A percentile compares a stretch with the other conserved stretches of the same genome.
These are phyloP conservation scores for Heteromormyrus szaboi DNA, from an alignment of 2,797 vertebrate genomes.

Conservation along the genomic window DNA sequence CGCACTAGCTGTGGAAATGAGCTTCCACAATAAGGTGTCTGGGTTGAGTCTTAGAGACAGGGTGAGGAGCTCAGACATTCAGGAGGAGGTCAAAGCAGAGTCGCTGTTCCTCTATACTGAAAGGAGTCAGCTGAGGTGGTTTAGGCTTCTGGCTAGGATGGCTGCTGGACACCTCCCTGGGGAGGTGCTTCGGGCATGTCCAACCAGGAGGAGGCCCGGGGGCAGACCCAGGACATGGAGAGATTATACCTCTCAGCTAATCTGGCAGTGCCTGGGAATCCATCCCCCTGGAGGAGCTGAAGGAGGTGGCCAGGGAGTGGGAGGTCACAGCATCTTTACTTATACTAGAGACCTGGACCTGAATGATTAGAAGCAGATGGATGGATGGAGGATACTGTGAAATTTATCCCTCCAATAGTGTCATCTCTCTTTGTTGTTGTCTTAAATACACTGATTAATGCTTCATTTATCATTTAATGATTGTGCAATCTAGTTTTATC, in stretches of 20 bases:
- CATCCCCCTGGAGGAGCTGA: neutral
- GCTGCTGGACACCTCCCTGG: neutral
- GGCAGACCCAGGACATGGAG: neutral
- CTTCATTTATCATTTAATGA: neutral
- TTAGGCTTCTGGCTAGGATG: neutral
- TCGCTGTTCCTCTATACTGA: neutral
- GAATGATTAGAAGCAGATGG: neutral
- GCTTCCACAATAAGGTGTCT: neutral
- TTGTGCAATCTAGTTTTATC: neutral
- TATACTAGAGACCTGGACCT: neutral
- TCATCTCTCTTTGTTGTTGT: neutral
- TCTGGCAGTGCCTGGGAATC: neutral
- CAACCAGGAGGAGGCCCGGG: neutral
- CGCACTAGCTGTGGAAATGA: neutral
- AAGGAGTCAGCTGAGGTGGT: neutral
- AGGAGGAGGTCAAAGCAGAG: neutral
- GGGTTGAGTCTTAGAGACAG: neutral
- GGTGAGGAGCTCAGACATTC: neutral
- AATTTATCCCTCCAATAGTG: neutral
- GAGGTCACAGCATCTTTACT: neutral
- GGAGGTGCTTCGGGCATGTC: neutral
- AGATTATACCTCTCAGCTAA: neutral
- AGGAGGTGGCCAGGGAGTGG: neutral
- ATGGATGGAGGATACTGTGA: neutral
- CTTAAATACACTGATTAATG: neutral